A percentile compares a stretch with the other conserved stretches of the same genome.
phyloP scores from a whole-genome alignment of 2,888 invertebrate genomes.

The Drosophila maculinotata region DNA sequence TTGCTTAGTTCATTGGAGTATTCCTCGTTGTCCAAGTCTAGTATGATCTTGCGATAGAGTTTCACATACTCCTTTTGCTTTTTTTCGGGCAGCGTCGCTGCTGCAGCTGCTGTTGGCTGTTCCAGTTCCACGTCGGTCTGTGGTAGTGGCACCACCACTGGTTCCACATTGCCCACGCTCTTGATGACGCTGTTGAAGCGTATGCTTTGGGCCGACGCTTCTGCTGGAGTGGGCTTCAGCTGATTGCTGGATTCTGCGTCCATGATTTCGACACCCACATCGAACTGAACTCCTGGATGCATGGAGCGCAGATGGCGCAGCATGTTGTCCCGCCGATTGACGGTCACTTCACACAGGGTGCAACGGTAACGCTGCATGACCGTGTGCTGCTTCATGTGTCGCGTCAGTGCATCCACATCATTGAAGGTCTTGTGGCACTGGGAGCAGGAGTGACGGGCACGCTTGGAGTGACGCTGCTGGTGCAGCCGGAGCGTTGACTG shows the following conservation, averaged over 20 bases:
- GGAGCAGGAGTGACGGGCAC: slow-evolving; percentile 87
- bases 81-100: slow-evolving; percentile 26
- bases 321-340: slow-evolving; percentile 92
- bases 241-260: not conserved
- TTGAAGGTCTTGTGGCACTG: slow-evolving; percentile 89
- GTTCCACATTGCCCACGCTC: slow-evolving; percentile 83
- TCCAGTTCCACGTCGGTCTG: slow-evolving; percentile 8
- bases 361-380: slow-evolving; percentile 87
- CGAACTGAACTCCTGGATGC: slow-evolving; percentile 86
- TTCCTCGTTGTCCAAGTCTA: slow-evolving; percentile 71
- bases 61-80: slow-evolving; percentile 64
- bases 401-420: slow-evolving; percentile 88
- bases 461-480: slow-evolving; percentile 86
- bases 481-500: slow-evolving; percentile 88
- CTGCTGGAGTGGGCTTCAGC: not conserved
- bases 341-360: slow-evolving; percentile 89
- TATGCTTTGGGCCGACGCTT: slow-evolving; percentile 28
- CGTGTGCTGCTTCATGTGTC: slow-evolving; percentile 87
- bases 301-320: slow-evolving; percentile 91
- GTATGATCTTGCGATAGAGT: slow-evolving; percentile 64
- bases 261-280: slow-evolving; percentile 60
- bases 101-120: not conserved
- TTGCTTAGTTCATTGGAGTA: slow-evolving; percentile 70
- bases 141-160: slow-evolving; percentile 46
- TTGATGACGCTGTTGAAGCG: slow-evolving; percentile 82